A percentile compares a stretch with the other conserved stretches of the same genome.
Conservation (phyloP, 2,797 vertebrate species). For the Babyrousa celebensis region DNA sequence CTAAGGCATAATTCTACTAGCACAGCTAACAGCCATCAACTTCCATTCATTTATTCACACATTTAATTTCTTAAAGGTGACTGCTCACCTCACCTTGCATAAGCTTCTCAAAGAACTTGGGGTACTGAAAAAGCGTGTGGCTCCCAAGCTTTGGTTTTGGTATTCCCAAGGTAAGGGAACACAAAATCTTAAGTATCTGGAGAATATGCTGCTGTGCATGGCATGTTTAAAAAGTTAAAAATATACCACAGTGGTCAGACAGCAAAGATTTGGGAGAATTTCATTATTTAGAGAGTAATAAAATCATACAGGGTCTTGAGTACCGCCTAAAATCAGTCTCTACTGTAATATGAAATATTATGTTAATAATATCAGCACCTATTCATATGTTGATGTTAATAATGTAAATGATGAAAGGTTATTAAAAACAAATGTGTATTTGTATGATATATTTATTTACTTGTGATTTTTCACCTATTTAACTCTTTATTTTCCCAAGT, state of each 20-base stretch:
- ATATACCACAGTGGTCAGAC: background rate
- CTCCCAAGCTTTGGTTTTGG: background rate
- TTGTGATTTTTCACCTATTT: background rate
- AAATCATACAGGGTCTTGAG: background rate
- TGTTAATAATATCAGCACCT: background rate
- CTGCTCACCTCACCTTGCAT: background rate
- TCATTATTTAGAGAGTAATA: background rate
- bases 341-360: background rate
- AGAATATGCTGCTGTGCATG: background rate
- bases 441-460: no score
- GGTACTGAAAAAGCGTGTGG: background rate
- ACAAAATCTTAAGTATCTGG: background rate
- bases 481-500: slow-evolving; percentile 1
- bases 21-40: background rate
- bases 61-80: no score
- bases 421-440: background rate
- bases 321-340: background rate
- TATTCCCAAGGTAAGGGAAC: background rate
- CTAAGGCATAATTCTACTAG: background rate
- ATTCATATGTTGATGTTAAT: background rate
- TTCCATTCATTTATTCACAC: background rate
- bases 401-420: background rate
- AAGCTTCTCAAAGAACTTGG: background rate
- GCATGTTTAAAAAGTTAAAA: background rate
- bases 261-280: background rate